phyloP scores from a whole-genome alignment of 2,797 vertebrate species.

The Pseudochaenichthys georgianus region DNA sequence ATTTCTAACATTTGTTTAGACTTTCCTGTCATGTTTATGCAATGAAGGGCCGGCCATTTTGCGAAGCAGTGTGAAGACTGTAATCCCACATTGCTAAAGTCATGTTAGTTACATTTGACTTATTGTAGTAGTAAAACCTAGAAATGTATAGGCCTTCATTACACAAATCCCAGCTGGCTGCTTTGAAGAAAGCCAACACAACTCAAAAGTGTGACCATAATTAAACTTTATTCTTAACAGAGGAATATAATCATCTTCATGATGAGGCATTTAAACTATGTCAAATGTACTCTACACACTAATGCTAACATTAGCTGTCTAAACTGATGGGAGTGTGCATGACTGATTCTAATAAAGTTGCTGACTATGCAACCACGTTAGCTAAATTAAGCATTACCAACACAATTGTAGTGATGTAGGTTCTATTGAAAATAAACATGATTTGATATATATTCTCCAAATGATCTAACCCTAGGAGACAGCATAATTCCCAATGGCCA shows the following conservation, averaged over 20 bases:
- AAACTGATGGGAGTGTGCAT: neutral
- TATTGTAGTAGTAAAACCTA: neutral
- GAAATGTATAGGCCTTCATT: neutral
- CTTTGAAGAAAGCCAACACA: neutral
- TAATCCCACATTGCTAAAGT: too few relatives aligned
- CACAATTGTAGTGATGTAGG: neutral
- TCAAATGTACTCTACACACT: neutral
- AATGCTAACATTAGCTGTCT: neutral
- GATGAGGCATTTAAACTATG: neutral
- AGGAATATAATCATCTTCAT: neutral
- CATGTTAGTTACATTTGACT: neutral
- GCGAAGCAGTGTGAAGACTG: too few relatives aligned
- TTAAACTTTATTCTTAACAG: neutral
- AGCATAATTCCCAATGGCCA: neutral
- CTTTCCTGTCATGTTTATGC: neutral
- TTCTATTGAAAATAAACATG: neutral
- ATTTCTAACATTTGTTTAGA: neutral
- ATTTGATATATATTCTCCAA: neutral
- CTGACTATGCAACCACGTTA: neutral
- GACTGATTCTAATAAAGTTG: neutral
- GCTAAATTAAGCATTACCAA: constrained; percentile 10
- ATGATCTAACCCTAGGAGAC: neutral
- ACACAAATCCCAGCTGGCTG: neutral
- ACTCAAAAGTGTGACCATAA: neutral
- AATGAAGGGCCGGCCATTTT: neutral